Percentiles rank a stretch among this genome's conserved stretches.
These are phyloP conservation scores for Garrulus glandarius DNA, from an alignment of 2,797 vertebrate genomes.

Conservation along the genomic window DNA sequence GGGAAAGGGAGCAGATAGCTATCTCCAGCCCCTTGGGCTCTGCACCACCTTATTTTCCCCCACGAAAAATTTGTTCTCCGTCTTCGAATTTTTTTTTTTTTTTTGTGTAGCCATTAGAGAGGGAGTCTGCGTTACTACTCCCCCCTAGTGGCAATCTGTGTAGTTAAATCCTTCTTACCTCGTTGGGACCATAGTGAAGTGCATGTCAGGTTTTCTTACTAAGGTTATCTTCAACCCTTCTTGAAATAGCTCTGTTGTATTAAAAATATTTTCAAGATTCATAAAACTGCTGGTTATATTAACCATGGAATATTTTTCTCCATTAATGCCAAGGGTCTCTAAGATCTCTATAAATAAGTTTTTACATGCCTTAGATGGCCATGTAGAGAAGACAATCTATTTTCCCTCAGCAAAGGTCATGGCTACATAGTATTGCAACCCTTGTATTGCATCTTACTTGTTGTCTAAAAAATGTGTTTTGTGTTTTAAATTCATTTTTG, in stretches of 20 bases:
- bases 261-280: neutral
- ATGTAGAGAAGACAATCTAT: neutral
- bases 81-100: neutral
- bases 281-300: neutral
- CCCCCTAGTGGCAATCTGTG: neutral
- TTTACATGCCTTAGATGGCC: neutral
- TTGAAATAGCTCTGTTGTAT: neutral
- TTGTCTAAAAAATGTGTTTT: neutral
- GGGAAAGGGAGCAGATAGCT: neutral
- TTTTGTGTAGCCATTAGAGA: too few species aligned
- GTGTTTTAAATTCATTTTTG: neutral
- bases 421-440: neutral
- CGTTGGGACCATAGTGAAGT: neutral
- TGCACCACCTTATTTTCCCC: accelerated
- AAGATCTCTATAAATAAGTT: neutral
- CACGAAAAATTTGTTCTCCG: accelerated
- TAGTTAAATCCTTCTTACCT: neutral
- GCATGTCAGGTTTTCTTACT: accelerated
- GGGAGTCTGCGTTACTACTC: neutral
- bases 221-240: neutral
- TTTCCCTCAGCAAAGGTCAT: neutral
- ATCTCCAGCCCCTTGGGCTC: neutral
- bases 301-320: neutral
- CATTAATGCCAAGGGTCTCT: neutral
- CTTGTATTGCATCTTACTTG: neutral